These are phyloP conservation scores for Myiozetetes cayanensis DNA, from an alignment of 2,113 vertebrate species.

Conservation along the genomic window DNA sequence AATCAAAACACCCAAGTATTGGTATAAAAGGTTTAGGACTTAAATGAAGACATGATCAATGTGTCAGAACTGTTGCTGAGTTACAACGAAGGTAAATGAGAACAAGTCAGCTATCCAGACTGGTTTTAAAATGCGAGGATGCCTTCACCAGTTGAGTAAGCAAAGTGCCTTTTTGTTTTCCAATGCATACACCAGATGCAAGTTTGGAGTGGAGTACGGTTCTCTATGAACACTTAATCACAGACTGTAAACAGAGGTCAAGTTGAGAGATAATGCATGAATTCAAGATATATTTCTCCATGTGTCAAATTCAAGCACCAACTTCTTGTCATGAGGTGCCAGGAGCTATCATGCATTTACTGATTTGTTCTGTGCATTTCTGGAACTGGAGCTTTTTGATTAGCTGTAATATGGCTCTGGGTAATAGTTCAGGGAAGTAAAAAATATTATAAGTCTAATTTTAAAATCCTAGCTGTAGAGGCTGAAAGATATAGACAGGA, in stretches of 20 bases:
- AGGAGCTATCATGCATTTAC: slow-evolving; percentile 5
- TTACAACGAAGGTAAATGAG: neutral
- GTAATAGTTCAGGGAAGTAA: neutral
- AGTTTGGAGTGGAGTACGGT: neutral
- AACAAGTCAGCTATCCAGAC: neutral
- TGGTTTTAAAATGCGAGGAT: neutral
- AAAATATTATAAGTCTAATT: slow-evolving; percentile 3
- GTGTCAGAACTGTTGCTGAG: neutral
- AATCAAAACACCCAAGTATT: neutral
- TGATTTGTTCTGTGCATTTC: slow-evolving; percentile 50
- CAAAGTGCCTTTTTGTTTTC: neutral
- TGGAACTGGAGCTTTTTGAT: slow-evolving; percentile 46
- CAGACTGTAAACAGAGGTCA: slow-evolving; percentile 68
- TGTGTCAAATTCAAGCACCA: slow-evolving; percentile 39
- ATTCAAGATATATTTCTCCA: slow-evolving; percentile 55
- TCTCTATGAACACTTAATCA: slow-evolving; percentile 49
- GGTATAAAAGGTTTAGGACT: neutral
- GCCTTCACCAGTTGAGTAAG: neutral
- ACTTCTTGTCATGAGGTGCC: slow-evolving; percentile 47
- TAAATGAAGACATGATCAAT: neutral
- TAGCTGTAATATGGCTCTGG: slow-evolving; percentile 10
- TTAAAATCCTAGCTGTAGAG: slow-evolving; percentile 28
- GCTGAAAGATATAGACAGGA: slow-evolving; percentile 64
- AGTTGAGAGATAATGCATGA: slow-evolving; percentile 42
- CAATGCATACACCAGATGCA: neutral